Conservation (phyloP, 2,113 vertebrate species). For the Oxygymnocypris stewartii region DNA sequence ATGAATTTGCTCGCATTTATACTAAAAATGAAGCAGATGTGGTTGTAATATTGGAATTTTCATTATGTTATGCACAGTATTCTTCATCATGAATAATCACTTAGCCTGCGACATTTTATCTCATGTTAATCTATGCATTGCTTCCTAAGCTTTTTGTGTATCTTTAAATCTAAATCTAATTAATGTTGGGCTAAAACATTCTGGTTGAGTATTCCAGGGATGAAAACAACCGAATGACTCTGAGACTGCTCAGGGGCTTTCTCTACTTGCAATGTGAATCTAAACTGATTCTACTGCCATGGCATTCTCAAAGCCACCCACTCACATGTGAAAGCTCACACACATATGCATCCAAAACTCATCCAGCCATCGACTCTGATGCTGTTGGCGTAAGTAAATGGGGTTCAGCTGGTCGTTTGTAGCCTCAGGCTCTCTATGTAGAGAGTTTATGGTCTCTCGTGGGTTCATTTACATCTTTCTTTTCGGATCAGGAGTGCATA, state of each 20-base stretch:
- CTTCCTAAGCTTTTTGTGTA: conserved; percentile 15
- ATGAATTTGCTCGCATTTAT: background rate
- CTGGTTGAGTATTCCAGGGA: conserved; percentile 6
- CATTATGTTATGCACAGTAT: background rate
- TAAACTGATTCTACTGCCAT: conserved; percentile 34
- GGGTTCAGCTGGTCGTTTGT: conserved; percentile 23
- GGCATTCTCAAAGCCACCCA: conserved; percentile 37
- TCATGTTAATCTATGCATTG: conserved; percentile 7
- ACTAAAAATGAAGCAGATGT: background rate
- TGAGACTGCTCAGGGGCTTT: conserved; percentile 17
- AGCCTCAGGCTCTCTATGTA: background rate
- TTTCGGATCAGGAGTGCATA: conserved; percentile 28
- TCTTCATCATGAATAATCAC: background rate
- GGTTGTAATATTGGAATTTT: background rate
- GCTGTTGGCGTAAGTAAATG: conserved; percentile 7
- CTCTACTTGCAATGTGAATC: conserved; percentile 21
- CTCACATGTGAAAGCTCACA: conserved; percentile 17
- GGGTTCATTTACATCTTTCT: conserved; percentile 38
- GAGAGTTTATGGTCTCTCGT: conserved; percentile 9
- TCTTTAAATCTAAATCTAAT: conserved; percentile 12
- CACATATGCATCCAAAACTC: conserved; percentile 37
- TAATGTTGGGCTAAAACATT: conserved; percentile 7
- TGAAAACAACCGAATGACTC: conserved; percentile 17
- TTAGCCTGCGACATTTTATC: background rate
- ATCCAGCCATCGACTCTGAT: background rate